phyloP scores from a whole-genome alignment of 2,113 vertebrate species.

The Anolis carolinensis region DNA sequence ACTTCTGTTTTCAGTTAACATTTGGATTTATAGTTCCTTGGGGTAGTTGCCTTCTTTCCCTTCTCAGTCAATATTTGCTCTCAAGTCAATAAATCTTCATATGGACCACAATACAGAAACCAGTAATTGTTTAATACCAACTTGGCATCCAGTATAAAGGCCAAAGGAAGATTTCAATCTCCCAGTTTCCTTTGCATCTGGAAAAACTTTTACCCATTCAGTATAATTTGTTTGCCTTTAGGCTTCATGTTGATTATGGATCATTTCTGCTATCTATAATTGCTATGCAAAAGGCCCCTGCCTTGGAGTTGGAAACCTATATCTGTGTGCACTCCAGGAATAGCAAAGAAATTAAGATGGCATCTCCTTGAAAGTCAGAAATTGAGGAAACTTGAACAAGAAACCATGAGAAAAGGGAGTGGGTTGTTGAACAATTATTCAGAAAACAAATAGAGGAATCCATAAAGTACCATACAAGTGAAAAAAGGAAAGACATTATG shows the following conservation, averaged over 20 bases:
- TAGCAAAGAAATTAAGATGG: constrained; percentile 30
- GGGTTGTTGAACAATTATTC: constrained; percentile 2
- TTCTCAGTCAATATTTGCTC: constrained; percentile 43
- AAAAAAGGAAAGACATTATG: constrained; percentile 29
- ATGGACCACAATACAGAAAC: constrained; percentile 63
- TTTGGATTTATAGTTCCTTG: constrained; percentile 42
- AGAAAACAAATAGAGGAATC: neutral
- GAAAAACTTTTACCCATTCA: constrained; percentile 71
- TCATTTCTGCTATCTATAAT: constrained; percentile 40
- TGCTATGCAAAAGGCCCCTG: constrained; percentile 22
- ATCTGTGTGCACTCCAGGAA: constrained; percentile 36
- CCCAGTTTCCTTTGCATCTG: constrained; percentile 71
- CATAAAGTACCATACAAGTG: constrained; percentile 28
- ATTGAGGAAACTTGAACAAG: constrained; percentile 35
- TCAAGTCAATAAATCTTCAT: constrained; percentile 68
- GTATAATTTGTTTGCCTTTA: constrained; percentile 34
- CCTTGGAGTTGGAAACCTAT: constrained; percentile 23
- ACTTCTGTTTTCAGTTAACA: constrained; percentile 53
- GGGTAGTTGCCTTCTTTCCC: constrained; percentile 30
- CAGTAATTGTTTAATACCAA: constrained; percentile 68
- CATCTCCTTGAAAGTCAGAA: constrained; percentile 47
- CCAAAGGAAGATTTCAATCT: constrained; percentile 65
- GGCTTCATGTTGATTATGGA: constrained; percentile 32
- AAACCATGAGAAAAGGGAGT: constrained; percentile 3
- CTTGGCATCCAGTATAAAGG: constrained; percentile 73